Percentiles rank a stretch among this genome's conserved stretches.
phyloP scores from a whole-genome alignment of 2,888 invertebrate species.

The Lasius fuliginosus region DNA sequence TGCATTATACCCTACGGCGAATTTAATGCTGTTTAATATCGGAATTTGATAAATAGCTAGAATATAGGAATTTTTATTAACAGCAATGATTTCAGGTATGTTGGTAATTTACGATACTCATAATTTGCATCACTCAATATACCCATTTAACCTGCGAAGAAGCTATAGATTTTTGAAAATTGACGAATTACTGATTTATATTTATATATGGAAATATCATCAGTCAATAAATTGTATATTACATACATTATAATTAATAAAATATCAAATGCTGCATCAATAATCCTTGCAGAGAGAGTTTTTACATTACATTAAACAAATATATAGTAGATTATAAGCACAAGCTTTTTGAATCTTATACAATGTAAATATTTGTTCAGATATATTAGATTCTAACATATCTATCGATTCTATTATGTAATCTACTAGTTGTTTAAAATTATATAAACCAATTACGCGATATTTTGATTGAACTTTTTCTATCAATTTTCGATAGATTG shows the following conservation, averaged over 20 bases:
- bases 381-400: neutral
- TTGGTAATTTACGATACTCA: slow-evolving; percentile 31
- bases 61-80: slow-evolving; percentile 58
- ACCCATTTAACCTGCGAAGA: slow-evolving; percentile 1
- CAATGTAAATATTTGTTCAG: neutral
- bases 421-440: slow-evolving; percentile 43
- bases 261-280: neutral
- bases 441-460: slow-evolving; percentile 40
- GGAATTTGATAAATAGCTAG: slow-evolving; percentile 44
- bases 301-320: neutral
- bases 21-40: slow-evolving; percentile 50
- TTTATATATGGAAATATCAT: neutral
- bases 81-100: slow-evolving; percentile 22
- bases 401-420: slow-evolving; percentile 23
- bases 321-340: neutral
- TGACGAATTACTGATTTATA: neutral
- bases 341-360: neutral
- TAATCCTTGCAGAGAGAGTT: neutral
- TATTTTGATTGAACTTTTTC: slow-evolving; percentile 26
- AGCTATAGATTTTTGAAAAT: neutral
- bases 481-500: slow-evolving; percentile 32
- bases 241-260: neutral
- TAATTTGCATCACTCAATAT: slow-evolving; percentile 29
- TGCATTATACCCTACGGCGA: slow-evolving; percentile 14
- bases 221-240: neutral